Conservation (phyloP, 2,888 invertebrate species). For the Laspeyria flexula region DNA sequence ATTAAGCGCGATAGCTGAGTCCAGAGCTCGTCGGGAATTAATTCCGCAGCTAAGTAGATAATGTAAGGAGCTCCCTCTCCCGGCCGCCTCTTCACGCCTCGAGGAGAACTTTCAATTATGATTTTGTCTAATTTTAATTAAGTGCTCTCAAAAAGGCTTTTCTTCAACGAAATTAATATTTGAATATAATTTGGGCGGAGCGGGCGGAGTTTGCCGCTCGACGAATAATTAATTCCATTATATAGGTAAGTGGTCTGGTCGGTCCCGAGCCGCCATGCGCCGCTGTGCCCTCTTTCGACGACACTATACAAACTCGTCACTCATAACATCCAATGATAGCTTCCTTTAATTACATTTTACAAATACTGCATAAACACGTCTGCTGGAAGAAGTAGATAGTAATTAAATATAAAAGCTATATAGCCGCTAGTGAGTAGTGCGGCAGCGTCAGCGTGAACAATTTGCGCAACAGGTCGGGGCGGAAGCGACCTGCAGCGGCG, state of each 20-base stretch:
- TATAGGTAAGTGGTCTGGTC: conserved; percentile 75
- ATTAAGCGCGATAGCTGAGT: conserved; percentile 70
- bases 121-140: conserved; percentile 87
- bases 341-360: conserved; percentile 35
- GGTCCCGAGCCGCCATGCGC: conserved; percentile 47
- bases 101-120: conserved; percentile 86
- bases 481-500: conserved; percentile 83
- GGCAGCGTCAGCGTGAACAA: conserved; percentile 54
- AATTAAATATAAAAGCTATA: conserved; percentile 39
- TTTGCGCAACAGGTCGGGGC: conserved; percentile 86
- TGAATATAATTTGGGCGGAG: conserved; percentile 85
- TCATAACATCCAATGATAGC: conserved; percentile 43
- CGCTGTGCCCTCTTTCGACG: conserved; percentile 27
- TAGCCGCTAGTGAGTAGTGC: conserved; percentile 18
- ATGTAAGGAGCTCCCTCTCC: conserved; percentile 75
- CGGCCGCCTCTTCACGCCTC: conserved; percentile 82
- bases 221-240: conserved; percentile 85
- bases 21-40: conserved; percentile 73
- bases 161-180: conserved; percentile 86
- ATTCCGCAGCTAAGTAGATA: conserved; percentile 83
- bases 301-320: conserved; percentile 50
- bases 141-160: conserved; percentile 85
- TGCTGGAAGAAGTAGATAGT: too few species aligned
- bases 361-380: too few species aligned
- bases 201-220: conserved; percentile 84